Conservation (phyloP, 2,797 vertebrate species). For the Pseudocheirus occidentalis region DNA sequence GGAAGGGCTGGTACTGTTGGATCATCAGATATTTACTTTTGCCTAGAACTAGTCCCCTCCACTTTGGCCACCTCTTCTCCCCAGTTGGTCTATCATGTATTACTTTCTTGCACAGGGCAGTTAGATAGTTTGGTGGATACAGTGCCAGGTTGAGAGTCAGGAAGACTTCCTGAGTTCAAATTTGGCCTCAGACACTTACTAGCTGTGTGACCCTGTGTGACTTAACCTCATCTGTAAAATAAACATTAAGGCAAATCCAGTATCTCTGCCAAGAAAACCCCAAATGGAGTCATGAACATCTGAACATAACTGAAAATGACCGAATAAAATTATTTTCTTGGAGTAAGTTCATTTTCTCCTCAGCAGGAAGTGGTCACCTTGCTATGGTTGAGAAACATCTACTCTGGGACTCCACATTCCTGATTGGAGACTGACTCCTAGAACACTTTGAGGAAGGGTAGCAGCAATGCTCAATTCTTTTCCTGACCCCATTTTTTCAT, state of each 20-base stretch:
- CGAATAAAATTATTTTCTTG: not conserved
- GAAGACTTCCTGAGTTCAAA: not conserved
- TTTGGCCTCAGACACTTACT: no score
- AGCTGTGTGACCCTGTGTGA: no score
- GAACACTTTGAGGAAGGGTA: not conserved
- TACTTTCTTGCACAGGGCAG: no score
- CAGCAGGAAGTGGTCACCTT: not conserved
- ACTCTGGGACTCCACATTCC: not conserved
- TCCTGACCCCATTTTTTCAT: not conserved
- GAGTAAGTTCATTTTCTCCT: not conserved
- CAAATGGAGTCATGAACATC: not conserved
- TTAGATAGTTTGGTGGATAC: not conserved
- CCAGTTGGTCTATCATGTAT: conserved; percentile 24
- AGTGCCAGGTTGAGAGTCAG: not conserved
- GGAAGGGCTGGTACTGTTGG: not conserved
- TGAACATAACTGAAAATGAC: not conserved
- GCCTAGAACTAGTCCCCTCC: not conserved
- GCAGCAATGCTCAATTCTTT: not conserved
- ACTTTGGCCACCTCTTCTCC: not conserved
- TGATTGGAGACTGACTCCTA: not conserved
- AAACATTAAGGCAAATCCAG: no score
- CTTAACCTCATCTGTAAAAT: no score
- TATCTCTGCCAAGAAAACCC: not conserved
- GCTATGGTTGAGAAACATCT: not conserved
- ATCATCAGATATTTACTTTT: not conserved